These are phyloP conservation scores for Neocloeon triangulifer DNA, from an alignment of 1,140 invertebrate species.

Conservation along the genomic window DNA sequence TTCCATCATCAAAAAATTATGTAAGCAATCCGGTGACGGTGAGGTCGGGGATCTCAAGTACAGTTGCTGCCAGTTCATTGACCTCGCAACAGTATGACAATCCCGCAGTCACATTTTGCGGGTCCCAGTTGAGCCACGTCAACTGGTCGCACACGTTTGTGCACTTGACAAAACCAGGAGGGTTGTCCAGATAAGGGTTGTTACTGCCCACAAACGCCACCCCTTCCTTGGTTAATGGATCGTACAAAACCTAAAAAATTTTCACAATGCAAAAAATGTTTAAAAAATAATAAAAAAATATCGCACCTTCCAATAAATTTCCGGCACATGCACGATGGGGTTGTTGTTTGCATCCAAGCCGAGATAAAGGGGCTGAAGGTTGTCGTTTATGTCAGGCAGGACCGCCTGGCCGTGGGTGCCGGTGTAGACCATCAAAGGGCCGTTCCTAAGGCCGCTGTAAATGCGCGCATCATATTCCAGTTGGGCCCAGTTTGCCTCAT, in stretches of 20 bases:
- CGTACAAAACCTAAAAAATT: too few relatives aligned
- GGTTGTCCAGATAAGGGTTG: slow-evolving; percentile 26
- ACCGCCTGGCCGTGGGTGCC: too few relatives aligned
- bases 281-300: too few relatives aligned
- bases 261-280: too few relatives aligned
- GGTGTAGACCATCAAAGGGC: too few relatives aligned
- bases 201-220: slow-evolving; percentile 36
- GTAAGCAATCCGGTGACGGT: too few relatives aligned
- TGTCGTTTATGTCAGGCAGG: too few relatives aligned
- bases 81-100: slow-evolving; percentile 40
- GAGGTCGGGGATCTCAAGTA: too few relatives aligned
- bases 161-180: slow-evolving; percentile 4
- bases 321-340: slow-evolving; percentile 23
- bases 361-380: too few relatives aligned
- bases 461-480: slow-evolving; percentile 11
- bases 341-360: slow-evolving; percentile 19
- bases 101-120: slow-evolving; percentile 24
- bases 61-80: too few relatives aligned
- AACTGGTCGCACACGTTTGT: slow-evolving; percentile 24
- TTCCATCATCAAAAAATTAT: too few relatives aligned
- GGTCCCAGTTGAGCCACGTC: slow-evolving; percentile 25
- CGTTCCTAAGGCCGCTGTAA: too few relatives aligned
- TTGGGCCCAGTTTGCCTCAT: slow-evolving; percentile 25
- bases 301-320: slow-evolving; percentile 35
- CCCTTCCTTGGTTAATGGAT: slow-evolving; percentile 21